Evolutionary conservation across 2,888 invertebrate species (phyloP).

Genomic region (Cyclophora albipunctata): DNA sequence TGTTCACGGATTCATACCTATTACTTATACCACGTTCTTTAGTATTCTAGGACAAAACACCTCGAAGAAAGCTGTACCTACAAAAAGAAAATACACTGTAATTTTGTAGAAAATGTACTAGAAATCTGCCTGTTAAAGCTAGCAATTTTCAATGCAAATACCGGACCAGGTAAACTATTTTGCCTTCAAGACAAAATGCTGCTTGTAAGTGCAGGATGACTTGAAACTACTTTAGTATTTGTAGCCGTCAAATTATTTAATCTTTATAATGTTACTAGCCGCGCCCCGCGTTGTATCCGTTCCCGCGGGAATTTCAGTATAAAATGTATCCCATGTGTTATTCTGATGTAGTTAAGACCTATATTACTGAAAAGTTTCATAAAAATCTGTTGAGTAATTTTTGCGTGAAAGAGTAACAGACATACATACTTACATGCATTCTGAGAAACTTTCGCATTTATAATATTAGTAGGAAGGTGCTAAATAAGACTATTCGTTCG

Average conservation of each 20-base stretch:
- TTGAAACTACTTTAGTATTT: neutral
- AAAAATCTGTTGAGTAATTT: too few species aligned
- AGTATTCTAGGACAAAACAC: conserved; percentile 6
- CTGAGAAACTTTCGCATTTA: neutral
- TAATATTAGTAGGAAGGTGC: too few species aligned
- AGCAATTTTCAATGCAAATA: conserved; percentile 37
- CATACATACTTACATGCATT: neutral
- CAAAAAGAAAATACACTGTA: conserved; percentile 16
- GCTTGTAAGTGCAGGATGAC: neutral
- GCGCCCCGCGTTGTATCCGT: too few species aligned
- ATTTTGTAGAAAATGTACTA: conserved; percentile 51
- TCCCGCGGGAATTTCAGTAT: too few species aligned
- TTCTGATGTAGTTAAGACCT: too few species aligned
- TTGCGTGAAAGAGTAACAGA: neutral
- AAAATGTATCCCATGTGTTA: too few species aligned
- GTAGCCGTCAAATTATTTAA: neutral
- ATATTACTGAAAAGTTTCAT: too few species aligned
- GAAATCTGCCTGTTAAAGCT: conserved; percentile 30
- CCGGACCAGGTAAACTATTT: conserved; percentile 19
- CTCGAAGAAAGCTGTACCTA: conserved; percentile 7
- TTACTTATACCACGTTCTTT: conserved; percentile 2
- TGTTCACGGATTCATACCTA: neutral
- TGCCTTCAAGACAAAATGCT: conserved; percentile 20
- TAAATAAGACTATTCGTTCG: neutral
- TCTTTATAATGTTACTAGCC: neutral